A percentile compares a stretch with the other conserved stretches of the same genome.
Conservation (phyloP, 1,140 invertebrate species). For the Ptiloglossa arizonensis region DNA sequence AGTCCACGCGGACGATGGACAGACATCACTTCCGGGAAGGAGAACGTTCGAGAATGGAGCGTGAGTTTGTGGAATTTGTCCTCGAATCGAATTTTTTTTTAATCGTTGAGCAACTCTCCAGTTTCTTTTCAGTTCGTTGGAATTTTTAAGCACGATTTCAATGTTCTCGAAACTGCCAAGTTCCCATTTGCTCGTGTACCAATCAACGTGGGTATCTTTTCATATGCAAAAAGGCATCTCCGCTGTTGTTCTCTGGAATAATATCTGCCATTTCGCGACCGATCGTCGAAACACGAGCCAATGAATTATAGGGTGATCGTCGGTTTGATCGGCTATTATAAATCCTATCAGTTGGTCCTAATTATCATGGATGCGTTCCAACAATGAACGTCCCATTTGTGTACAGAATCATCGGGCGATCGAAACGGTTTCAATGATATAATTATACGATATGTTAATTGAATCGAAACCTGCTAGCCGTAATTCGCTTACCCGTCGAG, state of each 20-base stretch:
- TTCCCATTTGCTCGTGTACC: not conserved
- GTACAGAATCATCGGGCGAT: not conserved
- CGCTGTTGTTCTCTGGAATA: not conserved
- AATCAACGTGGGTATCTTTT: conserved; percentile 19
- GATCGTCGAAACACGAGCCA: not conserved
- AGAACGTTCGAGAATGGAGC: too few relatives aligned
- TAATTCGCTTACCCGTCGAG: not conserved
- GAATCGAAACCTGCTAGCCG: conserved; percentile 23
- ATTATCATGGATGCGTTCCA: conserved; percentile 7
- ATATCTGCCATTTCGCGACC: conserved; percentile 30
- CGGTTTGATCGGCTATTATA: conserved; percentile 22
- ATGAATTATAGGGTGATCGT: conserved; percentile 33
- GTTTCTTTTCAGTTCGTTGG: not conserved
- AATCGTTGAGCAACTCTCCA: too few relatives aligned
- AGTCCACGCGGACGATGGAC: too few relatives aligned
- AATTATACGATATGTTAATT: conserved; percentile 60
- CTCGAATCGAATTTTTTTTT: too few relatives aligned
- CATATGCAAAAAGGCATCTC: conserved; percentile 9
- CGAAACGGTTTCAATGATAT: conserved; percentile 23
- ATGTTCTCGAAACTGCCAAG: too few relatives aligned
- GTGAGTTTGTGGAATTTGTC: too few relatives aligned
- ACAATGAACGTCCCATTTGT: not conserved
- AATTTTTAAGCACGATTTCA: not conserved
- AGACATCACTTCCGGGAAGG: too few relatives aligned
- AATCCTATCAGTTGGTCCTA: conserved; percentile 13